Conservation (phyloP, 2,888 invertebrate genomes). For the Diarsia rubi region DNA sequence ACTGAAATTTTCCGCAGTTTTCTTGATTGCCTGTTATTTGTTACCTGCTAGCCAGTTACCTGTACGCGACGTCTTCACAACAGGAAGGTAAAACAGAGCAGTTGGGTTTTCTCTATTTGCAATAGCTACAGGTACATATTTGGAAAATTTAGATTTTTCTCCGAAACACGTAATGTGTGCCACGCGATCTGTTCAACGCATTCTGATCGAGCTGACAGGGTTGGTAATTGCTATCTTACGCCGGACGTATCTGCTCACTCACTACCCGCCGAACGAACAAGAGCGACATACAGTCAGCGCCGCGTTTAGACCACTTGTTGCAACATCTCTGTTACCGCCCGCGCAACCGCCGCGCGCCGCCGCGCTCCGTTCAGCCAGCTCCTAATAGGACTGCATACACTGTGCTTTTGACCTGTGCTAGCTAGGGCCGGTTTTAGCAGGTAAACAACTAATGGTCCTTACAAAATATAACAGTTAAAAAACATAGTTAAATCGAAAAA, state of each 20-base stretch:
- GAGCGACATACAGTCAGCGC: background rate
- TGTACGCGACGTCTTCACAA: background rate
- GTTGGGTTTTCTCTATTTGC: background rate
- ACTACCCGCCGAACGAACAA: background rate
- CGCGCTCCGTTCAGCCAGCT: slow-evolving; percentile 1
- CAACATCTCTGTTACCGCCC: slow-evolving; percentile 3
- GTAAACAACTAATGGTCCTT: background rate
- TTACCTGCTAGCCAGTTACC: background rate
- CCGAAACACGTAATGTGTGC: background rate
- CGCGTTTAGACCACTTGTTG: slow-evolving; percentile 3
- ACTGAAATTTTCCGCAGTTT: background rate
- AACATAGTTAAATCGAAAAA: background rate
- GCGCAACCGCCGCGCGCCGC: background rate
- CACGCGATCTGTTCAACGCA: background rate
- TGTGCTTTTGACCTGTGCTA: too few species aligned
- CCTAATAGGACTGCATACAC: slow-evolving; percentile 20
- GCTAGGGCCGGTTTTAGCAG: slow-evolving; percentile 17
- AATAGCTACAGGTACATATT: background rate
- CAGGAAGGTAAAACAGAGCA: slow-evolving; percentile 10
- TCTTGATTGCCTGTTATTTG: slow-evolving; percentile 2
- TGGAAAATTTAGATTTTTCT: background rate
- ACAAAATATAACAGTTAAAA: background rate
- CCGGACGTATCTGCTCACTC: background rate
- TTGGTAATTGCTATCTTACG: background rate
- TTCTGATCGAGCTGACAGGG: background rate